Conservation (phyloP, 2,888 invertebrate genomes). For the Agriotes lineatus region DNA sequence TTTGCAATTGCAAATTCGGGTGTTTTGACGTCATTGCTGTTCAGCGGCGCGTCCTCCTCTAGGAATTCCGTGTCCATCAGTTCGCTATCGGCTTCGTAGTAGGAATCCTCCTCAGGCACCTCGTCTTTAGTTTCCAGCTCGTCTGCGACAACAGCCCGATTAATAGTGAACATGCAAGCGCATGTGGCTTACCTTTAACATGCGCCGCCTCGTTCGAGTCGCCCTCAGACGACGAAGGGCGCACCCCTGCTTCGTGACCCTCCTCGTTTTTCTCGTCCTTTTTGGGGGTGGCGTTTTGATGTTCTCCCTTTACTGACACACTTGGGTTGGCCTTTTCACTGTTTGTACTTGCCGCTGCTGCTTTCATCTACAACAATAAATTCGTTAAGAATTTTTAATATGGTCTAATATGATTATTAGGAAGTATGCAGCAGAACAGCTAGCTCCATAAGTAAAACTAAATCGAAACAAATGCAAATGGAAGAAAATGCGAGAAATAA, state of each 20-base stretch:
- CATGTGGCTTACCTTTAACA: slow-evolving; percentile 35
- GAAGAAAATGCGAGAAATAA: too few relatives aligned
- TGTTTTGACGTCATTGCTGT: slow-evolving; percentile 56
- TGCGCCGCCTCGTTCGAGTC: slow-evolving; percentile 63
- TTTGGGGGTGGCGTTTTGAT: slow-evolving; percentile 47
- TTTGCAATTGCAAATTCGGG: slow-evolving; percentile 71
- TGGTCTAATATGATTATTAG: too few relatives aligned
- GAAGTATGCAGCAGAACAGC: too few relatives aligned
- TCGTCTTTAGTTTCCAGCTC: slow-evolving; percentile 56
- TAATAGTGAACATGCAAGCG: not conserved
- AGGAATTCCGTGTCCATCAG: slow-evolving; percentile 64
- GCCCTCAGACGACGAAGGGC: slow-evolving; percentile 63
- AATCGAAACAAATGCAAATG: too few relatives aligned
- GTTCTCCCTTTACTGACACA: slow-evolving; percentile 38
- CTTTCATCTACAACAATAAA: slow-evolving; percentile 45
- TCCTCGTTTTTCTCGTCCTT: slow-evolving; percentile 59
- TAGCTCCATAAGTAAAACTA: too few relatives aligned
- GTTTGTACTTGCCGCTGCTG: slow-evolving; percentile 44
- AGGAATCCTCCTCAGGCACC: slow-evolving; percentile 59
- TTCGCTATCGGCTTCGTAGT: slow-evolving; percentile 63
- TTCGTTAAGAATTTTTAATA: too few relatives aligned
- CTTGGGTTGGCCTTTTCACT: slow-evolving; percentile 48
- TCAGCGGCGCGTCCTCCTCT: slow-evolving; percentile 61
- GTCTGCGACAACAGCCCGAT: too few relatives aligned
- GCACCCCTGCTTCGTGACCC: slow-evolving; percentile 56